Evolutionary conservation across 2,888 invertebrate genomes (phyloP), one percentile per base, ranked within the genome.

Genomic region (Harpagoxenus sublaevis): DNA sequence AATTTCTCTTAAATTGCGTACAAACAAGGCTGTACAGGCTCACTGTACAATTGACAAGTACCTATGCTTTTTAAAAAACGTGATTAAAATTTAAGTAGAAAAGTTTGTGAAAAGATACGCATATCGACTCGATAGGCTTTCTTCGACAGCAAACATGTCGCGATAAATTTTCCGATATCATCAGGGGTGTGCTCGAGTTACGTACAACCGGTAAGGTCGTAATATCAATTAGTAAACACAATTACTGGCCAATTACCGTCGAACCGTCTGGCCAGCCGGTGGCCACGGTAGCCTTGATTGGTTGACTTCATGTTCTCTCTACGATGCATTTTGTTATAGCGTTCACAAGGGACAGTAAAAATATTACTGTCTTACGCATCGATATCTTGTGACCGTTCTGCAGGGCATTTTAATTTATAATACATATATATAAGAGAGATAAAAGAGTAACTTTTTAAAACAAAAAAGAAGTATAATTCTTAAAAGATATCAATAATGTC

Each of bases 171-270:
- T 57, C 65, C 70, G 39, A 35, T 42, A 48, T 62, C 82, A 68
- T 70, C 55, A 42, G 53, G 75, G 23, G 55, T 63, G 83, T 62
- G 83, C 70, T 70, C 79, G 79, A 79, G 79, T 81, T 81, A 71
- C 79, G 48, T 28, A 68, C 65, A 84, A 83, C 77, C 86, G 78
- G 70, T 78, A 83, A 84, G 66, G 66, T 91, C 91, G 92, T 92
- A 93, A 93, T 92, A 93, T 93, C 93, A 93, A 93, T 92, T 91
- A 94, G 92, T 91, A 93, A 94, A 93, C 91, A 91, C 92, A 93
- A 94, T 94, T 94, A 94, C 88, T 66, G 91, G 88, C 87, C 92
- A 92, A 92, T 93, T 93, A 93, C 89, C 88, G 88, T 74, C 82
- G 83, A 89, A 79, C 86, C 87, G 88, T 90, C 91, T 87, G 85